Evolutionary conservation across 2,113 vertebrate species (phyloP), one percentile per base, ranked within the genome.

Genomic region (Lucifuga dentata): DNA sequence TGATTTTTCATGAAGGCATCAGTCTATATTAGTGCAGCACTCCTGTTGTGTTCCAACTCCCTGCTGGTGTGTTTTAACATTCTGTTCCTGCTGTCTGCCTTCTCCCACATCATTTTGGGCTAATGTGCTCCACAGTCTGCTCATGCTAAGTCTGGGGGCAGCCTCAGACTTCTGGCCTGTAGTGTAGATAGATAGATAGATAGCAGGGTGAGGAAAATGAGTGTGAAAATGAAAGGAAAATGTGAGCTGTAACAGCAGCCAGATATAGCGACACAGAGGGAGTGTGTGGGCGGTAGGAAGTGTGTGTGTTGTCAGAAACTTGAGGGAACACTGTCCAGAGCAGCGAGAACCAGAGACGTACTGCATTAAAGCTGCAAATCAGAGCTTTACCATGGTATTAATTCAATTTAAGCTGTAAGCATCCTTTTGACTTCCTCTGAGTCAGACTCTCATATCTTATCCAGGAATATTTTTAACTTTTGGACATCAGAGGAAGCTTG

Each of bases 281-380:
- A 70, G 63, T 23, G 67, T 59, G 86, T 86, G 75, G 76, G 83
- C 53, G 55, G 74, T 49, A 55, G 70, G 73, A 68, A 76, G 20
- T 36, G 59, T 48, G 63, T 41, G 51, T 67, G 68, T 83, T 79
- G 73, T 86, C 69, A 82, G 33, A 67, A 79, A 72, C 50, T 72
- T 84, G 56, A 84, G 65, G 75, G 69, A 80, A 87, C 75, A 68
- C 58, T 78, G 57, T 76, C 71, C 82, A 76, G 67, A 85, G 73
- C 68, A 64, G 73, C 74, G 45, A 74, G 55, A 77, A 51, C 71
- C 61, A 51, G 40, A 52, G 58, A 70, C 68, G 68, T 26, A 44
- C 35, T 65, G 72, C 1, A 51, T 64, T 46, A 68, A 57, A 61
- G 39, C 19, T 26, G 35, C 35, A 52, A 70, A 56, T 38, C 56